Evolutionary conservation across 2,888 invertebrate genomes (phyloP).

Genomic region (Caenorhabditis uteleia): DNA sequence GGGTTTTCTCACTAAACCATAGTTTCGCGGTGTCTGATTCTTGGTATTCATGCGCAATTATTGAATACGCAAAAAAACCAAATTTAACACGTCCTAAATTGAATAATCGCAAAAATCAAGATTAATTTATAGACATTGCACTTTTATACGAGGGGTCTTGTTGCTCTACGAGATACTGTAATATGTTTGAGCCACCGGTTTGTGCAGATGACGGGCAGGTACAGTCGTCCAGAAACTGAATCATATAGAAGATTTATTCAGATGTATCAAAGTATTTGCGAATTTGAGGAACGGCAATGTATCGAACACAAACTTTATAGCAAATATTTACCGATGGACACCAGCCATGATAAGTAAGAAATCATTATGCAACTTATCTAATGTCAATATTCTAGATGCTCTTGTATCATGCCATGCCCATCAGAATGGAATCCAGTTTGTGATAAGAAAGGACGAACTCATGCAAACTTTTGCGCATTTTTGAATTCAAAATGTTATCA

Average conservation of each 20-base stretch:
- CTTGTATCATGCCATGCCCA: slow-evolving; percentile 44
- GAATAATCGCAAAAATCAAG: background rate
- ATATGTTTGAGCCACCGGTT: slow-evolving; percentile 49
- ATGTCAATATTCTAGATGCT: slow-evolving; percentile 26
- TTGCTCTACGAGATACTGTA: slow-evolving; percentile 45
- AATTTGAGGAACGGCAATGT: slow-evolving; percentile 51
- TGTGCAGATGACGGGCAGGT: slow-evolving; percentile 52
- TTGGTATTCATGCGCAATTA: too few species aligned
- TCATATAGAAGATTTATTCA: slow-evolving; percentile 9
- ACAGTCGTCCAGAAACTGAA: background rate
- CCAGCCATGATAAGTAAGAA: slow-evolving; percentile 30
- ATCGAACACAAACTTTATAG: slow-evolving; percentile 38
- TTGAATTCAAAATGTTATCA: slow-evolving; percentile 49
- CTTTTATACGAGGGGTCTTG: slow-evolving; percentile 49
- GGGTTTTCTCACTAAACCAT: too few species aligned
- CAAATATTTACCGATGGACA: slow-evolving; percentile 44
- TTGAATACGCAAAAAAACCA: too few species aligned
- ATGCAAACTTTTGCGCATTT: slow-evolving; percentile 52
- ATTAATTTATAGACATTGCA: slow-evolving; percentile 21
- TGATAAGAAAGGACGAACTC: slow-evolving; percentile 51
- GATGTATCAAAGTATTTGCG: slow-evolving; percentile 47
- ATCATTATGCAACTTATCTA: background rate
- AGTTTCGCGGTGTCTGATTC: too few species aligned
- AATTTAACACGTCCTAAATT: background rate
- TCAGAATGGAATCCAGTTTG: slow-evolving; percentile 52